Evolutionary conservation across 2,888 invertebrate genomes (phyloP).

Genomic region (Caenorhabditis afra): DNA sequence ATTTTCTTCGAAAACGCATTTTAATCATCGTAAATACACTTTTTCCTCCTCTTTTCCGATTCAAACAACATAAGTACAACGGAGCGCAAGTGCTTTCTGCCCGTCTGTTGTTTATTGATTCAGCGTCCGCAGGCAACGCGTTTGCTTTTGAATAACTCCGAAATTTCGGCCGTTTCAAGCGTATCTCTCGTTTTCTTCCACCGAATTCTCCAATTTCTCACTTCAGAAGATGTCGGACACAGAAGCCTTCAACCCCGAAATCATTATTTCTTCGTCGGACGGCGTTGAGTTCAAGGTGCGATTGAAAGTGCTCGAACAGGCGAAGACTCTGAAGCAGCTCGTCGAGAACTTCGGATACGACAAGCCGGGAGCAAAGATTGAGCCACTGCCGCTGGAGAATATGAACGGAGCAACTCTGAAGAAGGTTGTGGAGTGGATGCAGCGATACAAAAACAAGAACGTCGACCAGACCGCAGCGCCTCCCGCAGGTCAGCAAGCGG

Average conservation of each 20-base stretch:
- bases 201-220: not conserved
- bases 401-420: slow-evolving; percentile 7
- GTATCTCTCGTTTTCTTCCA: not conserved
- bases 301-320: slow-evolving; percentile 10
- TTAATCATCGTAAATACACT: too few species aligned
- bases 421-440: slow-evolving; percentile 18
- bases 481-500: too few species aligned
- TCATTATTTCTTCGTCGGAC: slow-evolving; percentile 14
- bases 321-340: slow-evolving; percentile 17
- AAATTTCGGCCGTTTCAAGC: not conserved
- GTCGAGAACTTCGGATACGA: slow-evolving; percentile 19
- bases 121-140: too few species aligned
- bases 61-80: too few species aligned
- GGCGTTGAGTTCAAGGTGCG: slow-evolving; percentile 3
- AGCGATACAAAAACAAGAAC: slow-evolving; percentile 1
- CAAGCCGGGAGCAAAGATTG: not conserved
- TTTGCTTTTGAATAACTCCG: too few species aligned
- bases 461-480: not conserved
- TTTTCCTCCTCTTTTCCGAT: too few species aligned
- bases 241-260: not conserved
- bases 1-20: not conserved
- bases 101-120: too few species aligned
- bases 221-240: not conserved
- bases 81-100: too few species aligned
- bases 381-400: slow-evolving; percentile 16